Evolutionary conservation across 2,113 vertebrate genomes (phyloP).

Genomic region (Clarias batrachus): DNA sequence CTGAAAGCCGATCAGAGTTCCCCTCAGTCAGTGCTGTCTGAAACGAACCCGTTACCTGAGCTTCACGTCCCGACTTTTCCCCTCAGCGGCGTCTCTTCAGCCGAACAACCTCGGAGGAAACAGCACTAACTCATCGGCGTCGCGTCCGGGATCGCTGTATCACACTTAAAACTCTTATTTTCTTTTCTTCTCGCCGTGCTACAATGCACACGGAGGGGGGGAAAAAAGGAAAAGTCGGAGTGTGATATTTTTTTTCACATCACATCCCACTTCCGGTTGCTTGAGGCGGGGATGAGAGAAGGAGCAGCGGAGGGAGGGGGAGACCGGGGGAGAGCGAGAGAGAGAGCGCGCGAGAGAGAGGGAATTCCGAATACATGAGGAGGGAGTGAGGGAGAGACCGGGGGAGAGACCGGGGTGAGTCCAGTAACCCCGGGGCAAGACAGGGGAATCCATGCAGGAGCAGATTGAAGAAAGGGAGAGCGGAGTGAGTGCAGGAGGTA

Average conservation of each 20-base stretch:
- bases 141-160: no score
- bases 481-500: no score
- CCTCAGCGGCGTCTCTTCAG: background rate
- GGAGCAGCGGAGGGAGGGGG: background rate
- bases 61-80: background rate
- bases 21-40: background rate
- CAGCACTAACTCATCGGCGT: no score
- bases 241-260: slow-evolving; percentile 67
- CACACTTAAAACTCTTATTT: background rate
- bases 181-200: slow-evolving; percentile 36
- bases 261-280: slow-evolving; percentile 74
- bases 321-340: no score
- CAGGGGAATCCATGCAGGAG: no score
- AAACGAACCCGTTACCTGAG: slow-evolving; percentile 16
- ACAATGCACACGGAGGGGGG: slow-evolving; percentile 50
- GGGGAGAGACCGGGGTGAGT: no score
- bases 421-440: no score
- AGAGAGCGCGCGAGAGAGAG: no score
- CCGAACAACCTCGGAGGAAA: background rate
- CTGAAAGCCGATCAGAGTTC: background rate
- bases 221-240: slow-evolving; percentile 52
- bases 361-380: no score
- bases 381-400: no score
- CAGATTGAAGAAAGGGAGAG: no score
- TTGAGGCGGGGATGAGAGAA: slow-evolving; percentile 20